A percentile compares a stretch with the other conserved stretches of the same genome.
phyloP scores from a whole-genome alignment of 1,140 invertebrate genomes.

The Babylonia areolata region DNA sequence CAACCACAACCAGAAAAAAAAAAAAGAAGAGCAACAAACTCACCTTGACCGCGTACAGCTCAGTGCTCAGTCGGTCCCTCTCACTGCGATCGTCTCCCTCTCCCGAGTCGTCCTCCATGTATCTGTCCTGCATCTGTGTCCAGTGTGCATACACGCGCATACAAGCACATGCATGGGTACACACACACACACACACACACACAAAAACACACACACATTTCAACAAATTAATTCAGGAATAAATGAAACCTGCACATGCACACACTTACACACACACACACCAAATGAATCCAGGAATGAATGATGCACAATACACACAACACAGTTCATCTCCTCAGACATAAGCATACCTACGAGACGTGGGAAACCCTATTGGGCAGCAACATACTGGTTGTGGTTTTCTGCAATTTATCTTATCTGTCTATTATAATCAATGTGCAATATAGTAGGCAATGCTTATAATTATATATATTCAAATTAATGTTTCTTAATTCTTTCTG shows the following conservation, averaged over 20 bases:
- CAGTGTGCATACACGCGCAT: background rate
- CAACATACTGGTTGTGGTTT: too few relatives aligned
- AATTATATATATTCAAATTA: too few relatives aligned
- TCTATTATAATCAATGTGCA: too few relatives aligned
- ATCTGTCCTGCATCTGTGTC: slow-evolving; percentile 28
- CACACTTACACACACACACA: background rate
- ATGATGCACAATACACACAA: too few relatives aligned
- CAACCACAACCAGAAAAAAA: too few relatives aligned
- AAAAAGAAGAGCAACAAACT: background rate
- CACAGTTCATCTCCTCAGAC: too few relatives aligned
- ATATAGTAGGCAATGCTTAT: too few relatives aligned
- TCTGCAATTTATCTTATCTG: too few relatives aligned
- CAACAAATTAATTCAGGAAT: slow-evolving; percentile 31
- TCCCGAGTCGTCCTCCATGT: background rate
- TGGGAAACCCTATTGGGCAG: too few relatives aligned
- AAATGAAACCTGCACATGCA: slow-evolving; percentile 35
- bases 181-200: background rate
- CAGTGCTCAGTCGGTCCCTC: slow-evolving; percentile 63
- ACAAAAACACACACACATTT: slow-evolving; percentile 41
- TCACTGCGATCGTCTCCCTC: slow-evolving; percentile 22
- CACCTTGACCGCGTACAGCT: slow-evolving; percentile 68
- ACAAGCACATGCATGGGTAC: background rate
- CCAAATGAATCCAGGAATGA: too few relatives aligned
- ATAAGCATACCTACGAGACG: too few relatives aligned
- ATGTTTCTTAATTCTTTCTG: too few relatives aligned